Evolutionary conservation across 2,888 invertebrate species (phyloP), one percentile per base, ranked within the genome.

Genomic region (Ametastegia equiseti): DNA sequence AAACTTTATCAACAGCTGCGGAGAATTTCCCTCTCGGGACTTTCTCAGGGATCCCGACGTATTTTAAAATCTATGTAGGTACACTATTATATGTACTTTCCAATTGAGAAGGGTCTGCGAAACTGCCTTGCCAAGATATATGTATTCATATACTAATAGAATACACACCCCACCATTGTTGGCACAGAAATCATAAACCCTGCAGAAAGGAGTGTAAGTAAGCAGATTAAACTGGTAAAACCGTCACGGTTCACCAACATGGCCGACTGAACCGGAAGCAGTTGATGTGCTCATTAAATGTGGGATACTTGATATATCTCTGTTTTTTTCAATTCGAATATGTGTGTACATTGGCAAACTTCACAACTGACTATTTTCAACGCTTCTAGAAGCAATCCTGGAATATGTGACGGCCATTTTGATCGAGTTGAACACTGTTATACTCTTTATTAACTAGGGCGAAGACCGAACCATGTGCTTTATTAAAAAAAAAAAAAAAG

Each of bases 201-300:
- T 9, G 23, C 60, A 60, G 60, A 13, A 60, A 60, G 27, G 13
- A 30, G 15, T 15, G 4, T n/a, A n/a, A n/a, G 13, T 1, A 3
- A 30, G 15, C 30, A 60, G 15, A 60, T 13, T 60, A 15, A 30
- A 60, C 27, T 60, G 30, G 60, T 23, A 30, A 60, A 60, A 6
- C 30, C 5, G 23, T 13, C 60, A 30, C 60, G 65, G 15, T 65
- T 65, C 19, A 36, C 39, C 65, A 67, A 67, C n/a, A 67, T 39
- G 65, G 65, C 65, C 19, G 65, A n/a, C 3, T 19, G 39, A 67
- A 36, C 39, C 65, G 65, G 65, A 39, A 67, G 39, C 65, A 67
- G 39, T 39, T 67, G 65, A 67, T 67, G 65, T 67, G n/a, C 65
- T 23, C 15, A 39, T 39, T 36, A 39, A 36, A 39, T 39, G 65